Evolutionary conservation across 1,140 invertebrate species (phyloP).

Genomic region (Euschistus heros): DNA sequence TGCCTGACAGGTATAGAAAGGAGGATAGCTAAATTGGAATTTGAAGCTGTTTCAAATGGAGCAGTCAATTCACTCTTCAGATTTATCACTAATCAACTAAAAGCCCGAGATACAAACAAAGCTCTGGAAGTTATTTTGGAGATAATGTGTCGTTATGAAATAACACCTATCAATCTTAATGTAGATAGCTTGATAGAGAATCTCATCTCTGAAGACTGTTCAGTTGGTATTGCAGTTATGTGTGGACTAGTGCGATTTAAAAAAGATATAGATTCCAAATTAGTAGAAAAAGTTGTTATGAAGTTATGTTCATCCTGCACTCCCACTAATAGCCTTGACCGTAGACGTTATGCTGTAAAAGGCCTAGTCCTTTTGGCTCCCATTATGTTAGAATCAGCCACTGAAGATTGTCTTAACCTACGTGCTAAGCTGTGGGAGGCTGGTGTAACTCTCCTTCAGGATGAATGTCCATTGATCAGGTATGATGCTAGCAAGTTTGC

Average conservation of each 20-base stretch:
- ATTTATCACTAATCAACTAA: constrained; percentile 1
- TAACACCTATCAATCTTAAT: constrained; percentile 2
- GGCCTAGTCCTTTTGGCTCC: constrained; percentile 8
- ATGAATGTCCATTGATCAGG: constrained; percentile 20
- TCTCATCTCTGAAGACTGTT: background rate
- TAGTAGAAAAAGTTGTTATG: background rate
- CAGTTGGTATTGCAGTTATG: background rate
- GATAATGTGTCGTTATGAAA: constrained; percentile 1
- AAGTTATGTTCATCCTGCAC: background rate
- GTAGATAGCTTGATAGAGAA: constrained; percentile 11
- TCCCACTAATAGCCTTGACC: background rate
- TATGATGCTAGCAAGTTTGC: constrained; percentile 23
- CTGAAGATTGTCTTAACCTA: constrained; percentile 6
- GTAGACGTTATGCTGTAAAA: background rate
- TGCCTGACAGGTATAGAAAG: background rate
- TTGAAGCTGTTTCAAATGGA: constrained; percentile 20
- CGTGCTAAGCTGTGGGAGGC: constrained; percentile 16
- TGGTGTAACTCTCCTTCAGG: constrained; percentile 21
- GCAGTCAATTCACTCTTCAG: constrained; percentile 12
- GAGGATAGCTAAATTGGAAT: constrained; percentile 4
- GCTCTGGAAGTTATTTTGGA: constrained; percentile 16
- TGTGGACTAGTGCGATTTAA: constrained; percentile 1
- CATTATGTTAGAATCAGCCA: background rate
- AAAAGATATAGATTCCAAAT: background rate
- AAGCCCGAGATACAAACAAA: background rate